A percentile compares a stretch with the other conserved stretches of the same genome.
These are phyloP conservation scores for Chromis chromis DNA, from an alignment of 2,797 vertebrate genomes.

Conservation along the genomic window DNA sequence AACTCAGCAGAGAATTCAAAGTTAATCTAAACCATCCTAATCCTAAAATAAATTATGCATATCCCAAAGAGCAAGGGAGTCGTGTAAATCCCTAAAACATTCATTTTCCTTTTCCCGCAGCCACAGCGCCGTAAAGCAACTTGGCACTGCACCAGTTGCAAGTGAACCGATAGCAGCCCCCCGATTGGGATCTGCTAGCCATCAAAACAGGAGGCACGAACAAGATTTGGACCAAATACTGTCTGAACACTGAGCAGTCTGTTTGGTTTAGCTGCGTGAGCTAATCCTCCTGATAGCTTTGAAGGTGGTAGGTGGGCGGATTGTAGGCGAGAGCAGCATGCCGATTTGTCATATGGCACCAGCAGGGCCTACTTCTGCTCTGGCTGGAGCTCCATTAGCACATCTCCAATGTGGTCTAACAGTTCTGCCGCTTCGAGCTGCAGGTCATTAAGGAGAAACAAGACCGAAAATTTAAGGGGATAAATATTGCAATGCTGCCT, in stretches of 20 bases:
- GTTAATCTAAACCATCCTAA: conserved; percentile 79
- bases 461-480: conserved; percentile 37
- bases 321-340: conserved; percentile 83
- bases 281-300: conserved; percentile 83
- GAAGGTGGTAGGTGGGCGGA: conserved; percentile 83
- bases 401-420: conserved; percentile 79
- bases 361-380: conserved; percentile 80
- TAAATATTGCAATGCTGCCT: conserved; percentile 45
- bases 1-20: conserved; percentile 69
- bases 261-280: conserved; percentile 80
- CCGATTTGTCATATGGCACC: conserved; percentile 84
- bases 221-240: conserved; percentile 73
- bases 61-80: conserved; percentile 73
- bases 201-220: conserved; percentile 74
- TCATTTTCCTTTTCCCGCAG: conserved; percentile 47
- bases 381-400: conserved; percentile 78
- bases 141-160: conserved; percentile 65
- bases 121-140: conserved; percentile 41
- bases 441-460: conserved; percentile 59
- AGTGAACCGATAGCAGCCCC: conserved; percentile 53
- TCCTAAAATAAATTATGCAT: conserved; percentile 82
- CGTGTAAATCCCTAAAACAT: conserved; percentile 74
- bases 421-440: conserved; percentile 65
- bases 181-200: conserved; percentile 67
- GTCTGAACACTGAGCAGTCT: conserved; percentile 80